Conservation (phyloP, 2,888 invertebrate genomes). For the Euphydryas editha region DNA sequence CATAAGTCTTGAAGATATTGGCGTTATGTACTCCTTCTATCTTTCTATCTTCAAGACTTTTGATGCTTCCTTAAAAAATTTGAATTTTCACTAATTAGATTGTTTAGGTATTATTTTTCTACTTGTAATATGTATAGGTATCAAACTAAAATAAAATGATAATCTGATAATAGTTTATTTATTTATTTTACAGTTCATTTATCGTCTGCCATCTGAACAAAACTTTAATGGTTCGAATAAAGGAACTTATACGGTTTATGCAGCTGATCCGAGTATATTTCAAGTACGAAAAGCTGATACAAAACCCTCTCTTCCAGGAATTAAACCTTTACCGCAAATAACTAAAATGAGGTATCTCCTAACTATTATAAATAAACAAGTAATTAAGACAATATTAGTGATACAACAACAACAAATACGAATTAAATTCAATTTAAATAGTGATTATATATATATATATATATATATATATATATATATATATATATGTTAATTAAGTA, state of each 20-base stretch:
- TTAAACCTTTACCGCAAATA: constrained; percentile 81
- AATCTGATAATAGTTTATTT: background rate
- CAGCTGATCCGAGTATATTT: constrained; percentile 92
- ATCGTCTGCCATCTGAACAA: constrained; percentile 90
- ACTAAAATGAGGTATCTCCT: constrained; percentile 84
- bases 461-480: too few relatives aligned
- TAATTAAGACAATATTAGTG: background rate
- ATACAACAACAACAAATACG: too few relatives aligned
- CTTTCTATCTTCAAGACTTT: too few relatives aligned
- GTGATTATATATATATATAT: too few relatives aligned
- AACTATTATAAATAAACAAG: background rate
- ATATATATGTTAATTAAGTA: too few relatives aligned
- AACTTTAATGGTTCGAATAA: constrained; percentile 88
- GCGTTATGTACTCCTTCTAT: too few relatives aligned
- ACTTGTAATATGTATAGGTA: background rate
- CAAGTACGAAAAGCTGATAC: constrained; percentile 78
- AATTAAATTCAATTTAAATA: too few relatives aligned
- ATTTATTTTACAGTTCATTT: constrained; percentile 86
- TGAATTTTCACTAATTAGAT: too few relatives aligned
- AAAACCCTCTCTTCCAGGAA: constrained; percentile 67
- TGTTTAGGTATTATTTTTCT: too few relatives aligned
- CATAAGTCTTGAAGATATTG: too few relatives aligned
- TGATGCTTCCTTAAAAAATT: too few relatives aligned
- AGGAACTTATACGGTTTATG: constrained; percentile 90
- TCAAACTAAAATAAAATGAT: too few relatives aligned